Conservation (phyloP, 2,797 vertebrate genomes). For the Spinus olivaceus region DNA sequence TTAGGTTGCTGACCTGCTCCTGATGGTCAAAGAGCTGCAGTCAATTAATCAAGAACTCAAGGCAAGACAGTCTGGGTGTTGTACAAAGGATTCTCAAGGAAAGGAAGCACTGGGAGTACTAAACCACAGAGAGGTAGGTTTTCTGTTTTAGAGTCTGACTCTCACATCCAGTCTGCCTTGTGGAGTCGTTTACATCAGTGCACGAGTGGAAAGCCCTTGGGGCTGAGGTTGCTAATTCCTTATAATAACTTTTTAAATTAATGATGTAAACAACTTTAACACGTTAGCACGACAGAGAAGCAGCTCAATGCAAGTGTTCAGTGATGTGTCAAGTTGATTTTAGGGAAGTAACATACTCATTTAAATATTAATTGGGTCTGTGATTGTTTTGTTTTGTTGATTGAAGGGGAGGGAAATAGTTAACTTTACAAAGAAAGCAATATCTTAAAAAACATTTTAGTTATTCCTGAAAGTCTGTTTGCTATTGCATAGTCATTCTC, state of each 20-base stretch:
- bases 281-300: not conserved
- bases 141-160: not conserved
- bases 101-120: slow-evolving; percentile 34
- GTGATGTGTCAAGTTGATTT: slow-evolving; percentile 15
- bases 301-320: not conserved
- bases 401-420: not conserved
- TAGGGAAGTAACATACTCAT: not conserved
- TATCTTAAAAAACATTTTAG: not conserved
- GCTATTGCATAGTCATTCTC: not conserved
- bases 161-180: not conserved
- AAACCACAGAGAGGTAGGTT: slow-evolving; percentile 77
- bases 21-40: slow-evolving; percentile 79
- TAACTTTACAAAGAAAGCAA: not conserved
- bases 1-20: slow-evolving; percentile 86
- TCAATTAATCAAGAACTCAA: slow-evolving; percentile 81
- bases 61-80: slow-evolving; percentile 72
- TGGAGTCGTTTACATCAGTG: not conserved
- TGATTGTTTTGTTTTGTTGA: not conserved
- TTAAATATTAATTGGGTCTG: not conserved
- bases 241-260: slow-evolving; percentile 31
- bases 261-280: slow-evolving; percentile 19
- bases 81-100: slow-evolving; percentile 26
- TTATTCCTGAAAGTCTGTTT: not conserved
- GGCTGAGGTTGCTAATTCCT: slow-evolving; percentile 29
- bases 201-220: not conserved